phyloP scores from a whole-genome alignment of 2,113 vertebrate genomes.

The Globicephala melas region DNA sequence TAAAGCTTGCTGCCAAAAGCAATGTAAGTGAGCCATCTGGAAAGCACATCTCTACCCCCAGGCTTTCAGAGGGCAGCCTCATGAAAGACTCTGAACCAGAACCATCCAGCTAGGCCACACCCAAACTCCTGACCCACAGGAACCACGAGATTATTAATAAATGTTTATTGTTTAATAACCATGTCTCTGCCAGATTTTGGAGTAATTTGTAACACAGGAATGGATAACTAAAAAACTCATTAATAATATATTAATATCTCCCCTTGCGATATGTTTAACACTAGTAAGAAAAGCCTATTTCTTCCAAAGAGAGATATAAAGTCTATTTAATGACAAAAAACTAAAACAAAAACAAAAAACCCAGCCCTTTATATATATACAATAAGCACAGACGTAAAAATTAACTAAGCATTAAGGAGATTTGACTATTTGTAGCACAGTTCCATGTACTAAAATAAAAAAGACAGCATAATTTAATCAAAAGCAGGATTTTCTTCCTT shows the following conservation, averaged over 20 bases:
- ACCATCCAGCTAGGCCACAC: background rate
- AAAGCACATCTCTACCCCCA: background rate
- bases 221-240: slow-evolving; percentile 18
- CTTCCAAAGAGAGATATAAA: slow-evolving; percentile 18
- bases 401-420: background rate
- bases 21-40: background rate
- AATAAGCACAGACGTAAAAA: slow-evolving; percentile 22
- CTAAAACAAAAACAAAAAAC: background rate
- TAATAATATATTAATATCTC: background rate
- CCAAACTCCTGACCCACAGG: background rate
- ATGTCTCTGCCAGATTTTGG: background rate
- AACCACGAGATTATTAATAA: background rate
- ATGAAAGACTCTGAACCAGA: background rate
- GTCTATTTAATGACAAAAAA: background rate
- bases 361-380: background rate
- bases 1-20: background rate
- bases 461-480: background rate
- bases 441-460: background rate
- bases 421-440: background rate
- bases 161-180: background rate
- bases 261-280: slow-evolving; percentile 2
- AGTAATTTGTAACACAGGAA: background rate
- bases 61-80: background rate
- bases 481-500: background rate
- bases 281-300: background rate